A percentile compares a stretch with the other conserved stretches of the same genome.
These are phyloP conservation scores for Pandion haliaetus DNA, from an alignment of 2,113 vertebrate genomes.

Conservation along the genomic window DNA sequence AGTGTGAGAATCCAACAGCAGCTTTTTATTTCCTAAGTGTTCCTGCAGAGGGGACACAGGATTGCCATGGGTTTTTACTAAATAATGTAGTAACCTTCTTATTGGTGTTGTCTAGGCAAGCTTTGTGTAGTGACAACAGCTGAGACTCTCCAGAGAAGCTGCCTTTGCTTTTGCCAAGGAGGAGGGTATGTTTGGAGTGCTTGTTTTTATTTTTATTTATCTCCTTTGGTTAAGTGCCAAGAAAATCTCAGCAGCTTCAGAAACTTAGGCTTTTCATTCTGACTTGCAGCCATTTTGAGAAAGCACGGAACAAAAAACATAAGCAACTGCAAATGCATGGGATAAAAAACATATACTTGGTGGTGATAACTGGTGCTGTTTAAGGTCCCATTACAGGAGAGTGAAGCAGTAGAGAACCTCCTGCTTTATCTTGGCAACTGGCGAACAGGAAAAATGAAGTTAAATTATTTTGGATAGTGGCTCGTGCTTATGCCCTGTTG, in stretches of 20 bases:
- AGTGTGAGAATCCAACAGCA: background rate
- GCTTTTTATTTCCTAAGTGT: background rate
- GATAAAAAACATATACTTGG: background rate
- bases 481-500: fast-evolving
- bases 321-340: background rate
- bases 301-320: background rate
- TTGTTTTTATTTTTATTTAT: constrained; percentile 18
- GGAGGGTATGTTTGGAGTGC: background rate
- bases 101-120: background rate
- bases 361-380: too few species aligned
- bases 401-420: background rate
- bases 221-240: background rate
- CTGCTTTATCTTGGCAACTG: background rate
- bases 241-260: background rate
- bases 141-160: background rate
- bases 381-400: background rate
- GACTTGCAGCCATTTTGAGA: background rate
- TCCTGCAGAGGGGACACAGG: background rate
- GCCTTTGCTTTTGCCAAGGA: background rate
- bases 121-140: background rate
- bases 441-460: background rate
- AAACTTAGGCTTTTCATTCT: background rate
- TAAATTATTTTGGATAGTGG: background rate
- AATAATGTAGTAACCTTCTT: background rate
- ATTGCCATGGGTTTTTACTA: background rate